Evolutionary conservation across 2,888 invertebrate genomes (phyloP).

Genomic region (Cosmorhoe ocellata): DNA sequence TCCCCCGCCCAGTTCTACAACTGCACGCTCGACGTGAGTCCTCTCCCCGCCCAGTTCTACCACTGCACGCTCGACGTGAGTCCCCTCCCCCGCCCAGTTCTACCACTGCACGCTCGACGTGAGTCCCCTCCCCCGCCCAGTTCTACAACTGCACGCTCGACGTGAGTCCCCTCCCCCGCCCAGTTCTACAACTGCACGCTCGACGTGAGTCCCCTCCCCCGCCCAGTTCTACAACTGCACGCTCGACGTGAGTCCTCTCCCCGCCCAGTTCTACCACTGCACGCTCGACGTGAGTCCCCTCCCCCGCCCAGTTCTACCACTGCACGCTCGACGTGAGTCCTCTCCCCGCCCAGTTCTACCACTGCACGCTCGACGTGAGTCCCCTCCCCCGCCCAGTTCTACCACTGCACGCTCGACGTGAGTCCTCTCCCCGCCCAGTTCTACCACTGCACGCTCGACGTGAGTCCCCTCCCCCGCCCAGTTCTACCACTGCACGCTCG

Average conservation of each 20-base stretch:
- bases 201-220: too few relatives aligned
- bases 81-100: constrained; percentile 98
- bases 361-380: constrained; percentile 85
- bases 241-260: too few relatives aligned
- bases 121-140: too few relatives aligned
- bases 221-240: constrained; percentile 97
- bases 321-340: constrained; percentile 83
- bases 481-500: constrained; percentile 92
- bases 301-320: constrained; percentile 98
- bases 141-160: constrained; percentile 92
- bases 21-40: constrained; percentile 83
- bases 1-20: constrained; percentile 99
- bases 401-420: constrained; percentile 87
- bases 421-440: too few relatives aligned
- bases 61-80: constrained; percentile 86
- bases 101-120: constrained; percentile 89
- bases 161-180: too few relatives aligned
- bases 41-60: constrained; percentile 99
- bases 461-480: too few relatives aligned
- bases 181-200: constrained; percentile 95
- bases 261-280: constrained; percentile 98
- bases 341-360: constrained; percentile 99
- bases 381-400: constrained; percentile 99
- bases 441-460: constrained; percentile 89
- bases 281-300: constrained; percentile 75